phyloP scores from a whole-genome alignment of 2,113 vertebrate genomes.

The Podarcis raffonei region DNA sequence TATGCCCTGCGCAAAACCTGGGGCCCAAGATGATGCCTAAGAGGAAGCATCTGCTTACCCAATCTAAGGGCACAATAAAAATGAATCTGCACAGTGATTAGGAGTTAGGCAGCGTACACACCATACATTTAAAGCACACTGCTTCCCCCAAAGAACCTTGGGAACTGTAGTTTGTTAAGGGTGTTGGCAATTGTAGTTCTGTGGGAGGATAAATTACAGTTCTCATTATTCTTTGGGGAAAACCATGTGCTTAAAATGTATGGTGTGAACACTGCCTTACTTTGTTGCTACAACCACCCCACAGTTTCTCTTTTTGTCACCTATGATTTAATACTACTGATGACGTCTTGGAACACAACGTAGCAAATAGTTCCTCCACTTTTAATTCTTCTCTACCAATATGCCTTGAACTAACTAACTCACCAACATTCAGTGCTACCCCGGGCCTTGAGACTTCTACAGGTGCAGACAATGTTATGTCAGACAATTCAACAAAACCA shows the following conservation, averaged over 20 bases:
- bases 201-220: too few species aligned
- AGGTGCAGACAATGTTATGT: neutral
- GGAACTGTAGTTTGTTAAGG: too few species aligned
- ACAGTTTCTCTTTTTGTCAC: neutral
- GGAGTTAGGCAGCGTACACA: too few species aligned
- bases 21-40: rapidly evolving
- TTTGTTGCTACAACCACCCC: rapidly evolving
- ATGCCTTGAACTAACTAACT: neutral
- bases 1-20: rapidly evolving
- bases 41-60: rapidly evolving
- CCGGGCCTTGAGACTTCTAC: neutral
- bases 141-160: too few species aligned
- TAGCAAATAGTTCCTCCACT: rapidly evolving
- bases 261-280: too few species aligned
- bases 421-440: neutral
- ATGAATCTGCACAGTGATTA: too few species aligned
- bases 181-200: too few species aligned
- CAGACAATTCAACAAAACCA: neutral
- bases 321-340: neutral
- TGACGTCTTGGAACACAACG: neutral
- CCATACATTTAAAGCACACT: too few species aligned
- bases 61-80: neutral
- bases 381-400: neutral
- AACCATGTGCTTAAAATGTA: too few species aligned
- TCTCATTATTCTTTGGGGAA: too few species aligned